Base-by-base conservation (phyloP, 1,140 invertebrate genomes). In the Bactericera cockerelli region DNA sequence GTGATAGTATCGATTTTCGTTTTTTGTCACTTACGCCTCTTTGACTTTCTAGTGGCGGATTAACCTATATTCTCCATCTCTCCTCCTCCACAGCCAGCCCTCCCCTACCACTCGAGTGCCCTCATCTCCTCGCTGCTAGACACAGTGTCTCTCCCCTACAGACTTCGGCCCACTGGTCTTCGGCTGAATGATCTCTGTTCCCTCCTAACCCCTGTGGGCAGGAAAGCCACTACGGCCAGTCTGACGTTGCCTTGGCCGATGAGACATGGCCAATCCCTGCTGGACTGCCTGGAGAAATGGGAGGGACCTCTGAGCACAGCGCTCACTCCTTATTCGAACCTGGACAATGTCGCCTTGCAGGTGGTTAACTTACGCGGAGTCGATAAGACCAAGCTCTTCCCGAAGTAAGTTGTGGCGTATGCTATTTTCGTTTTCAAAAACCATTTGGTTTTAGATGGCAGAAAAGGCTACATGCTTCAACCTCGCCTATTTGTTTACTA, bases 91-190 rank as follows among this genome's bases (percentile, higher is more conserved):
- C 62, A 79, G 75, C 65, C 73, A 26, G 71, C 84, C 62, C 70
- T 83, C 54, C 76, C 80, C 8, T 93, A 92, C 69, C 87, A 93
- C 64, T 84, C 81, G 1, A 87, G 86, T 65, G 82, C 85, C 11
- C 72, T 93, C 62, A 66, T 93, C 59, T 88, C 89, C 13, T 77
- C 85, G 22, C 81, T 82, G 31, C 66, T 93, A 38, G 89, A 94
- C 61, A 89, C 86, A 11, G 65, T 87, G 2, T 81, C 80, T 10
- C 70, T 89, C 26, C 79, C 84, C 64, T 89, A 89, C 67, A 78
- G 89, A 65, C 70, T 81, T 33, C 83, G 78, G 67, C 75, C 73
- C 49, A 71, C 74, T 36, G 67, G 73, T 22, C 73, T 73, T 19
- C 73, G 76, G 10, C 66, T 88, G 6, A 75, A 77, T 16, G 81